Evolutionary conservation across 2,797 vertebrate genomes (phyloP), one percentile per base, ranked within the genome.

Genomic region (Smutsia gigantea): DNA sequence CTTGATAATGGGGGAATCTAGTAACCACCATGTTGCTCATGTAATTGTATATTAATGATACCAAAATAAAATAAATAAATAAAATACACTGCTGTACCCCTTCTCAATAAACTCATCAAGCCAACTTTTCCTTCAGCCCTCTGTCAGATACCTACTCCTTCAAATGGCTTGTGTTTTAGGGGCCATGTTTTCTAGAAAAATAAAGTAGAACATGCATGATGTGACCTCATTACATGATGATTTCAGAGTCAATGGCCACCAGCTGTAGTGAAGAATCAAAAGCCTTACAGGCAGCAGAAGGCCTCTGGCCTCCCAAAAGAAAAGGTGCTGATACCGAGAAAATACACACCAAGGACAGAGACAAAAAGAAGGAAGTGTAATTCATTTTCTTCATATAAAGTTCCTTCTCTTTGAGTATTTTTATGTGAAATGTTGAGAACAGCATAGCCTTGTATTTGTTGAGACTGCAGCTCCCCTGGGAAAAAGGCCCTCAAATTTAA

Each of bases 351-450:
- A 13, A 78, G n/a, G 13, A 57, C 59, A 74, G 15, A 29, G 18
- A 72, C 25, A 57, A 64, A 83, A 79, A 82, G 64, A 59, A 96
- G 42, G 64, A 82, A 51, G 61, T 11, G 1, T 19, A 34, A 93
- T 57, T 61, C 64, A 69, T 71, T 87, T 89, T 69, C 53, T 83
- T 95, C 39, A 68, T n/a, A 9, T n/a, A 78, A 87, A 79, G 7
- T 68, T 94, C 79, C 59, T 72, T 87, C n/a, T 90, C 81, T 92
- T 53, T 49, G 74, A 90, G 77, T 46, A 51, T 75, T 92, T 83
- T 78, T 59, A 93, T 88, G n/a, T 39, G 92, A 92, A 95, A 94
- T 53, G 69, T 74, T 68, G 69, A 95, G 69, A 91, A 83, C 10
- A 90, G 77, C 39, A 66, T 25, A 71, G 46, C 59, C 63, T 86